Conservation (phyloP, 2,888 invertebrate species). For the Junonia oenone region DNA sequence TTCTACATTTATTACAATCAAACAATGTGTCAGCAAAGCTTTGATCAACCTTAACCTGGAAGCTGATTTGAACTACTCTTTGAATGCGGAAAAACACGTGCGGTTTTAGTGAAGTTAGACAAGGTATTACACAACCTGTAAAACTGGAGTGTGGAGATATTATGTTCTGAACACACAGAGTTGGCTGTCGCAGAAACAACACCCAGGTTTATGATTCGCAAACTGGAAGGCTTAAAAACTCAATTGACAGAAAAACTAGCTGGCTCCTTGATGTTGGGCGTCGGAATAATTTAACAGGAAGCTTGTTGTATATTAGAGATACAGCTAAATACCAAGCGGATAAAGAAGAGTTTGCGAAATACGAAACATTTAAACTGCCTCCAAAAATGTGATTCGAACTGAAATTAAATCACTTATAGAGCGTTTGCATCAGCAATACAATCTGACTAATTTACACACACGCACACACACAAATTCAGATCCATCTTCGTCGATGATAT, state of each 20-base stretch:
- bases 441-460: no score
- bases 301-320: background rate
- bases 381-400: background rate
- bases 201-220: constrained; percentile 28
- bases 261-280: background rate
- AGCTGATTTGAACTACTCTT: no score
- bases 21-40: constrained; percentile 27
- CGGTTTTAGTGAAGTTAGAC: constrained; percentile 15
- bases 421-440: background rate
- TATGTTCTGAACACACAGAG: constrained; percentile 28
- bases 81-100: constrained; percentile 28
- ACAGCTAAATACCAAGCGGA: background rate
- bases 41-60: constrained; percentile 25
- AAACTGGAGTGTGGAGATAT: constrained; percentile 28
- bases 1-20: constrained; percentile 23
- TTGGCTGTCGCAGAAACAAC: constrained; percentile 26
- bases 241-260: background rate
- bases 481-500: no score
- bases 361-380: background rate
- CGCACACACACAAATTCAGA: no score
- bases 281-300: background rate
- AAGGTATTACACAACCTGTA: constrained; percentile 23
- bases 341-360: background rate
- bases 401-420: background rate
- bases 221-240: background rate